Evolutionary conservation across 2,113 vertebrate species (phyloP).

Genomic region (Rafetus swinhoei): DNA sequence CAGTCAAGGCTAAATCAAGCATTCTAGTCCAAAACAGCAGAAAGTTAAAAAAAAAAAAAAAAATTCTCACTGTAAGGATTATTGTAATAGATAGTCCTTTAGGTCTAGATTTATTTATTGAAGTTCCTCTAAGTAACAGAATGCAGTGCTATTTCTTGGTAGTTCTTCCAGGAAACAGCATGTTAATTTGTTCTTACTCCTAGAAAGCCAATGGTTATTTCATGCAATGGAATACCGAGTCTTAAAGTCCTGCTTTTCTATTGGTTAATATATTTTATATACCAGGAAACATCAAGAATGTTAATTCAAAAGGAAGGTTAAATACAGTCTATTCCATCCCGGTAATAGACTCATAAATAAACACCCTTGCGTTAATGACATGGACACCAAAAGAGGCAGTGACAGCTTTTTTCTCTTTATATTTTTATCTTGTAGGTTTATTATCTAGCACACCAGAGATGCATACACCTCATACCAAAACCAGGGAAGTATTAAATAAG

Average conservation of each 20-base stretch:
- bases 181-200: neutral
- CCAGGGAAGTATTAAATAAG: neutral
- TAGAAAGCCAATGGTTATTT: neutral
- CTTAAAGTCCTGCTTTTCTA: neutral
- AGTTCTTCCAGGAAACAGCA: neutral
- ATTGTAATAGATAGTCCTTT: neutral
- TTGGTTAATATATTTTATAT: fast-evolving
- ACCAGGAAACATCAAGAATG: neutral
- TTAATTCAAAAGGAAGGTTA: too few species aligned
- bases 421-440: too few species aligned
- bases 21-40: fast-evolving
- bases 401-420: neutral
- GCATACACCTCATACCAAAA: neutral
- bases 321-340: too few species aligned
- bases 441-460: neutral
- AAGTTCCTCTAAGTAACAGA: neutral
- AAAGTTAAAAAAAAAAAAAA: fast-evolving
- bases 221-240: neutral
- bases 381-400: neutral
- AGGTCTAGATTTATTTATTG: neutral
- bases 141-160: neutral
- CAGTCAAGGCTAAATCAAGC: slow-evolving; percentile 3
- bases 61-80: neutral
- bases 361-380: too few species aligned
- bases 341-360: too few species aligned